Conservation (phyloP, 1,140 invertebrate species). For the Eurosta solidaginis region DNA sequence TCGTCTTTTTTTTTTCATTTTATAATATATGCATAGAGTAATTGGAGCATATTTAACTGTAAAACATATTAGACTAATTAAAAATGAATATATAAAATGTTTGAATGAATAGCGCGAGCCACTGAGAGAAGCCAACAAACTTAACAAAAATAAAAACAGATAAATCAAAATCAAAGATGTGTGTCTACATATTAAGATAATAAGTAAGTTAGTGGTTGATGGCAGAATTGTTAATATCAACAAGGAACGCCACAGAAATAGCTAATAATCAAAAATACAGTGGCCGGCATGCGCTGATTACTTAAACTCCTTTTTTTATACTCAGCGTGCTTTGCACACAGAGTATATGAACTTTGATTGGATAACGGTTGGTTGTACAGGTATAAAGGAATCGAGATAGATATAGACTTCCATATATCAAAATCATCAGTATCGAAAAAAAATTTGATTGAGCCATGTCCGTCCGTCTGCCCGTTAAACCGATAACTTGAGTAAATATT, state of each 20-base stretch:
- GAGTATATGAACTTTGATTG: too few species aligned
- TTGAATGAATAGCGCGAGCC: not conserved
- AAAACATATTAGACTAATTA: constrained; percentile 26
- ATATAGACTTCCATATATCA: too few species aligned
- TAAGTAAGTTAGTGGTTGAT: not conserved
- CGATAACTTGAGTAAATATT: too few species aligned
- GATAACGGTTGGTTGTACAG: too few species aligned
- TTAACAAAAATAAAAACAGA: not conserved
- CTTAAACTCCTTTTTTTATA: not conserved
- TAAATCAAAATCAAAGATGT: not conserved
- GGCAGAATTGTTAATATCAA: not conserved
- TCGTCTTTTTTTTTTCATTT: not conserved
- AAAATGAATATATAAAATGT: constrained; percentile 19
- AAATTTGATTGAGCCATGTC: too few species aligned
- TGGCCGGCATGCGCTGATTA: not conserved
- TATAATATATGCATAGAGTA: constrained; percentile 19
- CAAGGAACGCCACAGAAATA: not conserved
- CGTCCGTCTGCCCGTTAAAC: too few species aligned
- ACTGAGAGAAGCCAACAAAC: not conserved
- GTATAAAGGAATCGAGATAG: too few species aligned
- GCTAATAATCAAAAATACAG: not conserved
- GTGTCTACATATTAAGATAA: not conserved
- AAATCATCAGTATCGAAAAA: too few species aligned
- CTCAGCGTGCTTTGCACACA: too few species aligned
- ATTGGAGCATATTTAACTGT: constrained; percentile 25